These are phyloP conservation scores for Hemicordylus capensis DNA, from an alignment of 2,113 vertebrate species.

Conservation along the genomic window DNA sequence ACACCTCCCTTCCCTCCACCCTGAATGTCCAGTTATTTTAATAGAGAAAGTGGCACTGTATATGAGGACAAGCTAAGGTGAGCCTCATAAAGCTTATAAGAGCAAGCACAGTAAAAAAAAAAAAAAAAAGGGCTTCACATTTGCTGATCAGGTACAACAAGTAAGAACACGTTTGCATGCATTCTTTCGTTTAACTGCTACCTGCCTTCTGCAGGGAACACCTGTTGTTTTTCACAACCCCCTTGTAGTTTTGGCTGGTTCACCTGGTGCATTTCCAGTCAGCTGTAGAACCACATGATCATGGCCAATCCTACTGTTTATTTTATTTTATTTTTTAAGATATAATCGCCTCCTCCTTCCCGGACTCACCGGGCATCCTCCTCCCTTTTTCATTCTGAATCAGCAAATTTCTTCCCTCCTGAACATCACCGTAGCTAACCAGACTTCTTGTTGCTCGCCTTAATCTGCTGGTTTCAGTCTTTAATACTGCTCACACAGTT, in stretches of 20 bases:
- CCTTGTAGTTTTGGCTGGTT: neutral
- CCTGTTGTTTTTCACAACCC: constrained; percentile 2
- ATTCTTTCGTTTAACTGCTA: constrained; percentile 34
- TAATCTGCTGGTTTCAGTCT: too few species aligned
- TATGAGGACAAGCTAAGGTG: neutral
- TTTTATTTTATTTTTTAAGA: too few species aligned
- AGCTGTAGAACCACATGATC: neutral
- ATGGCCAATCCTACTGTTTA: constrained; percentile 21
- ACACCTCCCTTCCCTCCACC: neutral
- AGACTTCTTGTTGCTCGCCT: too few species aligned
- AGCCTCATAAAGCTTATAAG: neutral
- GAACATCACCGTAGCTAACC: too few species aligned
- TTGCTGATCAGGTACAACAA: neutral
- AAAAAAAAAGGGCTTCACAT: neutral
- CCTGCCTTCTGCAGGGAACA: neutral
- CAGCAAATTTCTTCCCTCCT: neutral
- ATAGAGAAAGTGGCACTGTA: neutral
- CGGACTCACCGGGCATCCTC: neutral
- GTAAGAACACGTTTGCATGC: neutral
- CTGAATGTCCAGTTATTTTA: neutral
- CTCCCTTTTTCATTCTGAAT: neutral
- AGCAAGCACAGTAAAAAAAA: neutral
- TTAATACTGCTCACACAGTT: too few species aligned
- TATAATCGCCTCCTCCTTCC: constrained; percentile 10
- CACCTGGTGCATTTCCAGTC: constrained; percentile 30